These are phyloP conservation scores for Macroglossus sobrinus DNA, from an alignment of 2,113 vertebrate species.

Conservation along the genomic window DNA sequence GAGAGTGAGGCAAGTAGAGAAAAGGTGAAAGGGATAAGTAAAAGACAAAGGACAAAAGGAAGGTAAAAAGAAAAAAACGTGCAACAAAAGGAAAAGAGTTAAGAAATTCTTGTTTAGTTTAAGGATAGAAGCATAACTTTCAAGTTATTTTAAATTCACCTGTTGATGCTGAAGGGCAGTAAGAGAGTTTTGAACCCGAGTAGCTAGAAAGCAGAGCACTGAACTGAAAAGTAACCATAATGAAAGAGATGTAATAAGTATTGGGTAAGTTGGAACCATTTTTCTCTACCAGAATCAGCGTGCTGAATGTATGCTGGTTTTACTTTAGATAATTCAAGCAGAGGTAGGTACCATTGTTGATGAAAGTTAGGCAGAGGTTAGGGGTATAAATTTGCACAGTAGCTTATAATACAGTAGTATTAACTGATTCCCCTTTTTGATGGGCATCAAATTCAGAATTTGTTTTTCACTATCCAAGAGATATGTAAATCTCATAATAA, in stretches of 20 bases:
- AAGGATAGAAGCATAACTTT: slow-evolving; percentile 16
- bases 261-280: neutral
- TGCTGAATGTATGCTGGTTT: neutral
- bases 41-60: slow-evolving; percentile 81
- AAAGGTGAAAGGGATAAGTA: slow-evolving; percentile 84
- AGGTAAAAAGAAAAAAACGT: slow-evolving; percentile 72
- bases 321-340: neutral
- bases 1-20: slow-evolving; percentile 77
- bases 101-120: slow-evolving; percentile 78
- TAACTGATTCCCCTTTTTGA: neutral
- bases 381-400: neutral
- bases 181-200: neutral
- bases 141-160: slow-evolving; percentile 24
- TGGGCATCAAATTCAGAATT: neutral
- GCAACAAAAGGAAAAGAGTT: slow-evolving; percentile 71
- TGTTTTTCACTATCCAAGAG: neutral
- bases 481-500: neutral
- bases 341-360: neutral
- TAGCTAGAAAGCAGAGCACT: neutral
- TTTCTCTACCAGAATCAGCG: neutral
- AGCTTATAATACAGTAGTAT: neutral
- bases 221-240: neutral
- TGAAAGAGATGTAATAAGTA: neutral
- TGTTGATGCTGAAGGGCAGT: neutral
- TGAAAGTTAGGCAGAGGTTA: neutral